Conservation (phyloP, 2,113 vertebrate genomes). For the Marmota monax region DNA sequence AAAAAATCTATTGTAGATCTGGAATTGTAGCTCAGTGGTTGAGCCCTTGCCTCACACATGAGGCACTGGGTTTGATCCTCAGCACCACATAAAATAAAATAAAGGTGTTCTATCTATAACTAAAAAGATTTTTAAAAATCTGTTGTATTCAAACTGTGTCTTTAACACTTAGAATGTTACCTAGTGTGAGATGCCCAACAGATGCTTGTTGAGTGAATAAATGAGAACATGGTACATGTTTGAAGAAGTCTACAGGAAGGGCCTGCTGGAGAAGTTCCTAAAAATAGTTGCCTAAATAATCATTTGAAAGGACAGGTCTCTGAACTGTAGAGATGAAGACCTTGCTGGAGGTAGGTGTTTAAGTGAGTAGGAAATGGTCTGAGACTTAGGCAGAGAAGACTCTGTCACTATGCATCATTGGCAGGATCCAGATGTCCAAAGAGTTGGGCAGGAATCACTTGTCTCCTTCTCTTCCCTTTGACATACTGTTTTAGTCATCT, state of each 20-base stretch:
- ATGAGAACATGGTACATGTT: neutral
- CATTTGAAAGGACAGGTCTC: conserved; percentile 7
- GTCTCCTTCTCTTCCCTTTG: neutral
- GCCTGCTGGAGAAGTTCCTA: neutral
- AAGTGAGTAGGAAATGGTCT: neutral
- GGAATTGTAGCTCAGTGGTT: too few relatives aligned
- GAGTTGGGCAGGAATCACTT: neutral
- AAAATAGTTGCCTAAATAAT: conserved; percentile 1
- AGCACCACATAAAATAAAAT: too few relatives aligned
- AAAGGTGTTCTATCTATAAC: too few relatives aligned
- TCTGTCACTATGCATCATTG: neutral
- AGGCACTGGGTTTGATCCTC: too few relatives aligned
- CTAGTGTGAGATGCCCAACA: neutral
- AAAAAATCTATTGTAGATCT: too few relatives aligned
- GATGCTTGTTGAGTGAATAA: neutral
- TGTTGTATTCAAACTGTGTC: neutral
- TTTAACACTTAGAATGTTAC: neutral
- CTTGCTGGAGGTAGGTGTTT: neutral
- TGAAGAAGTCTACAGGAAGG: conserved; percentile 35
- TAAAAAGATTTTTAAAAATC: neutral
- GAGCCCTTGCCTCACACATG: too few relatives aligned
- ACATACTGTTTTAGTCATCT: too few relatives aligned
- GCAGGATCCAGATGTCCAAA: neutral
- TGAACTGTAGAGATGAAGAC: neutral
- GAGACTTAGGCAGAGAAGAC: neutral